Evolutionary conservation across 2,113 vertebrate genomes (phyloP).

Genomic region (Macroglossus sobrinus): DNA sequence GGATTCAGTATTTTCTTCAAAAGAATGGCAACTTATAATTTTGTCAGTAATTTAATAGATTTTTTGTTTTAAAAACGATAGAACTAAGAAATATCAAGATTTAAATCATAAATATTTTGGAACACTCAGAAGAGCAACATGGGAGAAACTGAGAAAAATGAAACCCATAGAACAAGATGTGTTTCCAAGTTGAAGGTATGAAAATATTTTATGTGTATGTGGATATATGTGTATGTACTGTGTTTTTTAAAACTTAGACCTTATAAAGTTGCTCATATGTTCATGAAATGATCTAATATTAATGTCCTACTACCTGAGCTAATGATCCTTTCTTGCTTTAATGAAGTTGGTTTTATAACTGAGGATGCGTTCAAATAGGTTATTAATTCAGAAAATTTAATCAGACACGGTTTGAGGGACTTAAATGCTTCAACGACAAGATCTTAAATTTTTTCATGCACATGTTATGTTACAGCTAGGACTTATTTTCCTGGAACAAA

Average conservation of each 20-base stretch:
- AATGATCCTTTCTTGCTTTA: slow-evolving; percentile 1
- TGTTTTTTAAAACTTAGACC: background rate
- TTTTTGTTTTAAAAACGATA: slow-evolving; percentile 43
- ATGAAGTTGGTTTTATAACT: slow-evolving; percentile 6
- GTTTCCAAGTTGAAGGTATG: slow-evolving; percentile 74
- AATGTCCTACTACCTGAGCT: background rate
- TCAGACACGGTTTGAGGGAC: background rate
- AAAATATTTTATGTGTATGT: background rate
- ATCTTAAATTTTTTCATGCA: background rate
- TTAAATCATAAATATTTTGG: slow-evolving; percentile 38
- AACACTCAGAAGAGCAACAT: slow-evolving; percentile 60
- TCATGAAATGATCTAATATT: background rate
- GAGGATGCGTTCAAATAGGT: background rate
- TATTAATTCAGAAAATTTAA: background rate
- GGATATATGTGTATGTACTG: background rate
- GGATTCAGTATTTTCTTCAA: background rate
- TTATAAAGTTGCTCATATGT: background rate
- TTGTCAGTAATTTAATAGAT: slow-evolving; percentile 21
- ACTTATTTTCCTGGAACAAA: background rate
- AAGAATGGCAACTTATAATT: background rate
- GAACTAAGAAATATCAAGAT: slow-evolving; percentile 41
- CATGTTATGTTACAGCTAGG: background rate
- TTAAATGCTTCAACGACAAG: background rate
- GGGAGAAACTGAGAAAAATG: slow-evolving; percentile 59
- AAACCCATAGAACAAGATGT: slow-evolving; percentile 49